Conservation (phyloP, 2,797 vertebrate genomes). For the Macrochelys suwanniensis region DNA sequence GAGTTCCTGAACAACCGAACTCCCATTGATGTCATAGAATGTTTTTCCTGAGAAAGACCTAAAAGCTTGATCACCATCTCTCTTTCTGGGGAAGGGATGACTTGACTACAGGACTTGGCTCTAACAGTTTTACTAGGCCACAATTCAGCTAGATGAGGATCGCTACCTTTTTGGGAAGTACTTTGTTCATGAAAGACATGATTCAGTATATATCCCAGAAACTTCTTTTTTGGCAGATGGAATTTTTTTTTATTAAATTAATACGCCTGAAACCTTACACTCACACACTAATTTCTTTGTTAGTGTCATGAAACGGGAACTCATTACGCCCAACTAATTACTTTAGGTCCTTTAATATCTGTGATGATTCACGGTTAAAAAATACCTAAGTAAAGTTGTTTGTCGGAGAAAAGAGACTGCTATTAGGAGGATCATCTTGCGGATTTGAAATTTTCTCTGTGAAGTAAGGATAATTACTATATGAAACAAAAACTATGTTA, state of each 20-base stretch:
- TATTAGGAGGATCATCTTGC: background rate
- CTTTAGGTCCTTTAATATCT: background rate
- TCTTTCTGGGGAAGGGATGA: background rate
- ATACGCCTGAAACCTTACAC: background rate
- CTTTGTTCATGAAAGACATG: background rate
- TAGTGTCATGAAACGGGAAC: constrained; percentile 38
- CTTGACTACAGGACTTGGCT: background rate
- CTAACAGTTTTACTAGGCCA: background rate
- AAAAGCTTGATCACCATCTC: background rate
- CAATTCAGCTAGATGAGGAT: background rate
- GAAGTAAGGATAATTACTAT: background rate
- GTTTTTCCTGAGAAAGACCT: background rate
- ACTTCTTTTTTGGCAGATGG: background rate
- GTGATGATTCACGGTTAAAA: constrained; percentile 18
- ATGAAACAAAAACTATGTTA: background rate
- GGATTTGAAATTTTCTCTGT: background rate
- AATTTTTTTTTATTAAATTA: background rate
- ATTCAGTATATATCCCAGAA: background rate
- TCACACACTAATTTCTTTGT: constrained; percentile 13
- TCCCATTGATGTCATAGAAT: background rate
- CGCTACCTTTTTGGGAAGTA: background rate
- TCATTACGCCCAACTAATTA: constrained; percentile 1
- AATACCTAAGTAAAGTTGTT: background rate
- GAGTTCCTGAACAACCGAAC: background rate
- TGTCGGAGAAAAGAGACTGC: background rate